phyloP scores from a whole-genome alignment of 2,797 vertebrate genomes.

The Molossus alvarezi region DNA sequence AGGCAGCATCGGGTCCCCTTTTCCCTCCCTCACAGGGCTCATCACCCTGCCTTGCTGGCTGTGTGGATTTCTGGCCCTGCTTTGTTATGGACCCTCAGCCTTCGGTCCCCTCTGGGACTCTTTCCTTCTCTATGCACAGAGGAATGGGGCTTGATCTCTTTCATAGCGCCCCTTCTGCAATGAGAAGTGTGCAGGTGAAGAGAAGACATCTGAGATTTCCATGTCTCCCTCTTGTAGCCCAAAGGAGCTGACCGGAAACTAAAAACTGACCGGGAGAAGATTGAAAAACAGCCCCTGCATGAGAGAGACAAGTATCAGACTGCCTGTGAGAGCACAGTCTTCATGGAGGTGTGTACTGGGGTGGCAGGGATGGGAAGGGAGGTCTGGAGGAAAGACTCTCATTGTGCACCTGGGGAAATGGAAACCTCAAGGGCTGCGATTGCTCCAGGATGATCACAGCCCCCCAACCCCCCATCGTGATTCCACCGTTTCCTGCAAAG shows the following conservation, averaged over 20 bases:
- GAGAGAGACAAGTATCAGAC: constrained; percentile 94
- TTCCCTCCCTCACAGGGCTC: neutral
- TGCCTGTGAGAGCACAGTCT: constrained; percentile 92
- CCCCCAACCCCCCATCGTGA: neutral
- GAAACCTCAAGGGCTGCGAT: neutral
- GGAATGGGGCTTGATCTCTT: neutral
- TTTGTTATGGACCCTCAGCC: neutral
- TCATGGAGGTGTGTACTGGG: constrained; percentile 90
- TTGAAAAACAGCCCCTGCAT: constrained; percentile 93
- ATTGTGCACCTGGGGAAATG: neutral
- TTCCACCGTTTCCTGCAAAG: neutral
- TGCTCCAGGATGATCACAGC: neutral
- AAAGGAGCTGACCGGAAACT: constrained; percentile 95
- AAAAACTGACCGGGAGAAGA: constrained; percentile 94
- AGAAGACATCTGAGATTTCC: neutral
- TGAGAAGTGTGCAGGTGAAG: neutral
- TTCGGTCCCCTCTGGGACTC: neutral
- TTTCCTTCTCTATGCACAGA: neutral
- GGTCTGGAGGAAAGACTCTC: neutral
- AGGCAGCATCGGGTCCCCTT: neutral
- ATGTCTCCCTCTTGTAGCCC: constrained; percentile 87
- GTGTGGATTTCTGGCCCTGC: neutral
- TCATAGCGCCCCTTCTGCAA: neutral
- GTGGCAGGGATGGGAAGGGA: rapidly evolving
- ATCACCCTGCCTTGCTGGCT: neutral